phyloP scores from a whole-genome alignment of 2,888 invertebrate genomes.

The Pseudococcus viburni region DNA sequence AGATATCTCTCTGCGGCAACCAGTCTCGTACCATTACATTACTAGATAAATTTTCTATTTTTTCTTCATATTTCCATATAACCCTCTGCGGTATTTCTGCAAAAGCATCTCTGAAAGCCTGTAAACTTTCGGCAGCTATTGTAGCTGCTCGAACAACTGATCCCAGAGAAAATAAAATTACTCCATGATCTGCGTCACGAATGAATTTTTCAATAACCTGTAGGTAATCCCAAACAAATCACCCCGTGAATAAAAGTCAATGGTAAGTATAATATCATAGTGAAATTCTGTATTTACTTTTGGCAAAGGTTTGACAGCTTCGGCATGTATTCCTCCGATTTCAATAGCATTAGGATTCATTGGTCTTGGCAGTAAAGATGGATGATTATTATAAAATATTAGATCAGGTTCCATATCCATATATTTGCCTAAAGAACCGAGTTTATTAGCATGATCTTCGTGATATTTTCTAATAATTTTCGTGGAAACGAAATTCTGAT shows the following conservation, averaged over 20 bases:
- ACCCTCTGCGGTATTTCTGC: slow-evolving; percentile 78
- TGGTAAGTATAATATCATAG: no score
- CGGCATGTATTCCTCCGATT: slow-evolving; percentile 77
- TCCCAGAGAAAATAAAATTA: slow-evolving; percentile 84
- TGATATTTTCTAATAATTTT: neutral
- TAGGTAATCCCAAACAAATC: no score
- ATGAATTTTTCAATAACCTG: slow-evolving; percentile 77
- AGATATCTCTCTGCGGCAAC: slow-evolving; percentile 84
- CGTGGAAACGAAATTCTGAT: neutral
- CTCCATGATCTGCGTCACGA: slow-evolving; percentile 77
- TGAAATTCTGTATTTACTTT: slow-evolving; percentile 54
- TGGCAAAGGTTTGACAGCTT: slow-evolving; percentile 68
- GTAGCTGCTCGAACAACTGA: slow-evolving; percentile 80
- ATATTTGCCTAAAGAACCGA: no score
- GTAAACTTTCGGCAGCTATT: slow-evolving; percentile 76
- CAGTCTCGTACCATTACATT: slow-evolving; percentile 79
- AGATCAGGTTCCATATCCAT: no score
- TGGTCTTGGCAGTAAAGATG: slow-evolving; percentile 72
- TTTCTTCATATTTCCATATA: slow-evolving; percentile 85
- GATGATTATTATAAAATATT: slow-evolving; percentile 71
- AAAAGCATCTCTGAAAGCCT: slow-evolving; percentile 77
- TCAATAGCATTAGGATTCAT: slow-evolving; percentile 76
- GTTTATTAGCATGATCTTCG: neutral
- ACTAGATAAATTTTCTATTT: slow-evolving; percentile 74
- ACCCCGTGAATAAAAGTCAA: no score